These are phyloP conservation scores for Dipodomys stephensi DNA, from an alignment of 2,113 vertebrate genomes.

Conservation along the genomic window DNA sequence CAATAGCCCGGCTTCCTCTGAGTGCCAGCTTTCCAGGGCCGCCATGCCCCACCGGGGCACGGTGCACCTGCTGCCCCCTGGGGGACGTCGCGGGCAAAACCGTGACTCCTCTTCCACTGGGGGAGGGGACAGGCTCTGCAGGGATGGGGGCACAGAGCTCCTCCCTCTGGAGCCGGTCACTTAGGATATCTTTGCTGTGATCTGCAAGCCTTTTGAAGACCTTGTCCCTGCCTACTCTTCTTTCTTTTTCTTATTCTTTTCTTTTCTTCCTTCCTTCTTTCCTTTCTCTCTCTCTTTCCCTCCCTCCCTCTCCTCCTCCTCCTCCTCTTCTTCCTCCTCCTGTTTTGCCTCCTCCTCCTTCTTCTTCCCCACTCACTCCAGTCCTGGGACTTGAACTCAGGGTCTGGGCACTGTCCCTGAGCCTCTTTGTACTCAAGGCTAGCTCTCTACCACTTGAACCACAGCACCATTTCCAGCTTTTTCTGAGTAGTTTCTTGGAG, in stretches of 20 bases:
- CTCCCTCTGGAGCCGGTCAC: not conserved
- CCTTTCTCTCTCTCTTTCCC: too few relatives aligned
- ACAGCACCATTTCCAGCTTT: too few relatives aligned
- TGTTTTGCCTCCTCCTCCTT: not conserved
- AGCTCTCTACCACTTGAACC: too few relatives aligned
- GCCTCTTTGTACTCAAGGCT: too few relatives aligned
- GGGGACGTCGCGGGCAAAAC: not conserved
- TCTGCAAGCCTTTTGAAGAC: not conserved
- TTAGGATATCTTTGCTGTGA: not conserved
- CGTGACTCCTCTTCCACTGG: too few relatives aligned
- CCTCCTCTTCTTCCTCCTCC: too few relatives aligned
- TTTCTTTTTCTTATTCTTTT: not conserved
- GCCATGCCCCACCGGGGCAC: not conserved
- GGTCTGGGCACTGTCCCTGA: too few relatives aligned
- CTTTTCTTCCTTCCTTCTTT: not conserved
- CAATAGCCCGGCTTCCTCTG: constrained; percentile 52
- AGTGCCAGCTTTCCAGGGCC: constrained; percentile 9
- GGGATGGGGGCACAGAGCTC: not conserved
- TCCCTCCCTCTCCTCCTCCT: not conserved
- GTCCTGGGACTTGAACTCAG: too few relatives aligned
- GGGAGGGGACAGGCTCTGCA: too few relatives aligned
- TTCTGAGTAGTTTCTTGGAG: too few relatives aligned
- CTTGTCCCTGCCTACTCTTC: not conserved
- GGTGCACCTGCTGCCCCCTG: not conserved
- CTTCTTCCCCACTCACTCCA: not conserved